Conservation (phyloP, 2,888 invertebrate species). For the Hermaeophaga mercurialis region DNA sequence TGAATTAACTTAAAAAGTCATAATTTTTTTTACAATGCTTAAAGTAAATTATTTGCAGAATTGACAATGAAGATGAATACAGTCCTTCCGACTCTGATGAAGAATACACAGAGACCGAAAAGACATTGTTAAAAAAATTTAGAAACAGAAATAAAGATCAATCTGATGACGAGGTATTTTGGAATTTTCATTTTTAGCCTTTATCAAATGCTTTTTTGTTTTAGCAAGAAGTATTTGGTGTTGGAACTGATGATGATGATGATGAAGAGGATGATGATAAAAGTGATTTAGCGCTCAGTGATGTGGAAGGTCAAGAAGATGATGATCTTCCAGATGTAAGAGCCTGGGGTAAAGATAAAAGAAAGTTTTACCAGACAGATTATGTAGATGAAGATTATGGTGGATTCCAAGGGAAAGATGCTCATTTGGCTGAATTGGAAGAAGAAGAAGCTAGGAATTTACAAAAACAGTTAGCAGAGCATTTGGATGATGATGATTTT, state of each 20-base stretch:
- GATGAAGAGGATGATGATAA: slow-evolving; percentile 59
- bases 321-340: slow-evolving; percentile 77
- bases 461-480: slow-evolving; percentile 75
- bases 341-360: slow-evolving; percentile 88
- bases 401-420: slow-evolving; percentile 67
- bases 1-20: too few species aligned
- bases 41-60: slow-evolving; percentile 11
- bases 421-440: slow-evolving; percentile 77
- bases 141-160: slow-evolving; percentile 61
- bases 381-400: slow-evolving; percentile 88
- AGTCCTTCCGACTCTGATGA: slow-evolving; percentile 71
- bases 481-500: slow-evolving; percentile 73
- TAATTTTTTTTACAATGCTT: too few species aligned
- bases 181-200: neutral
- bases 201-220: slow-evolving; percentile 19
- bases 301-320: slow-evolving; percentile 77
- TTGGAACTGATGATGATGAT: slow-evolving; percentile 56
- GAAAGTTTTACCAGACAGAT: slow-evolving; percentile 83
- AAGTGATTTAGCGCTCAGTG: slow-evolving; percentile 67
- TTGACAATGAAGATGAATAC: slow-evolving; percentile 27
- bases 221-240: slow-evolving; percentile 67
- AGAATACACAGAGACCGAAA: slow-evolving; percentile 72
- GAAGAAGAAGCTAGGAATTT: slow-evolving; percentile 83
- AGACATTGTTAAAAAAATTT: slow-evolving; percentile 65
- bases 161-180: slow-evolving; percentile 56